A percentile compares a stretch with the other conserved stretches of the same genome.
Conservation (phyloP, 2,888 invertebrate genomes). For the Baronia brevicornis region DNA sequence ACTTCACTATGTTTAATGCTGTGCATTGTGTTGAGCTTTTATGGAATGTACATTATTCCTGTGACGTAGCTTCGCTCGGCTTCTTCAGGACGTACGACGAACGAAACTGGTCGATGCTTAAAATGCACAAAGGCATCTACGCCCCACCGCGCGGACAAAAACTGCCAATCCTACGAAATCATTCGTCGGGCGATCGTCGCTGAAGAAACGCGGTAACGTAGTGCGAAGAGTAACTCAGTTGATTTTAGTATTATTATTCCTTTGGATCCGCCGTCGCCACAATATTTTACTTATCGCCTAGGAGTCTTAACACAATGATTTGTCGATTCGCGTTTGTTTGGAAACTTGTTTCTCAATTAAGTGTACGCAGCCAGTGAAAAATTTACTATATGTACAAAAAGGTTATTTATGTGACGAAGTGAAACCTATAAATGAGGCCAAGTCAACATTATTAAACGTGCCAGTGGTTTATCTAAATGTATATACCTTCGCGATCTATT, state of each 20-base stretch:
- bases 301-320: too few relatives aligned
- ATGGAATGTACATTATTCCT: slow-evolving; percentile 9
- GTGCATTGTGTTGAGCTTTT: slow-evolving; percentile 29
- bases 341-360: too few relatives aligned
- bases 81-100: slow-evolving; percentile 10
- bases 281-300: too few relatives aligned
- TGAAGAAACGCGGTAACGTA: background rate
- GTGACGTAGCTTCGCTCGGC: slow-evolving; percentile 9
- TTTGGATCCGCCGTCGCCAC: too few relatives aligned
- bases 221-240: too few relatives aligned
- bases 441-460: slow-evolving; percentile 1
- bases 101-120: slow-evolving; percentile 4
- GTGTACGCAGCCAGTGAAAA: too few relatives aligned
- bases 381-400: too few relatives aligned
- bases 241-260: too few relatives aligned
- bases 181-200: slow-evolving; percentile 8
- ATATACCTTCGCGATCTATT: too few relatives aligned
- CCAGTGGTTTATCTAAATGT: slow-evolving; percentile 2
- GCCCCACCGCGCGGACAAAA: slow-evolving; percentile 3
- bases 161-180: background rate
- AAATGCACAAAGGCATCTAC: slow-evolving; percentile 1
- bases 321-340: too few relatives aligned
- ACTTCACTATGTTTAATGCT: slow-evolving; percentile 25
- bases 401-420: too few relatives aligned
- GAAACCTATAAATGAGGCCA: too few relatives aligned